Percentiles rank a stretch among this genome's conserved stretches.
Evolutionary conservation across 2,888 invertebrate genomes (phyloP).

Genomic region (Drosophila kokeensis): DNA sequence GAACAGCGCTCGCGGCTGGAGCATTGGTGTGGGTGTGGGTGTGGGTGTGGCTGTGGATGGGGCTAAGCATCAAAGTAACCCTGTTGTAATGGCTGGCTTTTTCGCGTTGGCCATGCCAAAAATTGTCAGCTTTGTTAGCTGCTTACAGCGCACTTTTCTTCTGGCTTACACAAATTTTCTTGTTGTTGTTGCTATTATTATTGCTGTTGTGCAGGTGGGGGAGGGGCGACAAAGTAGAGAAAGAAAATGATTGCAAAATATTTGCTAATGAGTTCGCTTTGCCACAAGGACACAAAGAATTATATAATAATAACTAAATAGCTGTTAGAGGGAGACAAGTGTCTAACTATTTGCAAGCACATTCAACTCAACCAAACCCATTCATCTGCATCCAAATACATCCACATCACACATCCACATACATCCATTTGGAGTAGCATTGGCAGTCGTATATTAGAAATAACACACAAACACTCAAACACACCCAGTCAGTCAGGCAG

Average conservation of each 20-base stretch:
- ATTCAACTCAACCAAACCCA: slow-evolving; percentile 13
- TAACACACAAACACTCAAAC: slow-evolving; percentile 46
- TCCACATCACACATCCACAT: neutral
- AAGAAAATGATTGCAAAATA: slow-evolving; percentile 49
- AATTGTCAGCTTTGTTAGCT: slow-evolving; percentile 47
- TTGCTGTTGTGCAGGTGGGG: slow-evolving; percentile 4
- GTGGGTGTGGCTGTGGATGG: neutral
- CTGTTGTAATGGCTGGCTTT: slow-evolving; percentile 45
- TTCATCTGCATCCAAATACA: slow-evolving; percentile 1
- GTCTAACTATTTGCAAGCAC: neutral
- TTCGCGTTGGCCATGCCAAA: slow-evolving; percentile 35
- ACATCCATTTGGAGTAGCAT: slow-evolving; percentile 9
- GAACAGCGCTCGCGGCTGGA: neutral
- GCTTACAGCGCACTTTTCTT: slow-evolving; percentile 41
- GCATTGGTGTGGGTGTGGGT: neutral
- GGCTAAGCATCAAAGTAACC: slow-evolving; percentile 42
- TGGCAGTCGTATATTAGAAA: slow-evolving; percentile 64
- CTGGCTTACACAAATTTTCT: slow-evolving; percentile 19
- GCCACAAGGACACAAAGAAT: slow-evolving; percentile 11
- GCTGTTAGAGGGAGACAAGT: slow-evolving; percentile 10
- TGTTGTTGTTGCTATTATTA: neutral
- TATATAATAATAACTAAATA: neutral
- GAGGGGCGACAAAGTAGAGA: neutral
- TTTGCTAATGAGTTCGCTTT: slow-evolving; percentile 68
- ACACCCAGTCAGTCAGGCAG: slow-evolving; percentile 50